Percentiles rank a stretch among this genome's conserved stretches.
These are phyloP conservation scores for Gavia stellata DNA, from an alignment of 2,113 vertebrate species.

Conservation along the genomic window DNA sequence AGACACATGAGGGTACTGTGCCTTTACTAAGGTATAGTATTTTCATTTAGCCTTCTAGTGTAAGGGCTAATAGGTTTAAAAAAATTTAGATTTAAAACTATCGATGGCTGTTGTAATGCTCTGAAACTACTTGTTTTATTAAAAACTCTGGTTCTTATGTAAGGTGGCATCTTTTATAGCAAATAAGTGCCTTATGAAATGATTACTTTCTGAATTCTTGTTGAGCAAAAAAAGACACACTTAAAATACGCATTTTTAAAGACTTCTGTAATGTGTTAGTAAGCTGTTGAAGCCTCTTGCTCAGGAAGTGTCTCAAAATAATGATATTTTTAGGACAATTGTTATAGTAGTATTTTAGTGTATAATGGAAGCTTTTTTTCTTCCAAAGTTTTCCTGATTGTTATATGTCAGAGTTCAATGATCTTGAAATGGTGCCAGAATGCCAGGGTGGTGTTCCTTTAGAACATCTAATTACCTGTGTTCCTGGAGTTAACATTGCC, in stretches of 20 bases:
- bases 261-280: background rate
- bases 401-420: slow-evolving; percentile 85
- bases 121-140: background rate
- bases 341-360: background rate
- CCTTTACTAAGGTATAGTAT: slow-evolving; percentile 87
- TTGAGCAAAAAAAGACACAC: background rate
- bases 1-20: slow-evolving; percentile 93
- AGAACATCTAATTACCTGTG: slow-evolving; percentile 93
- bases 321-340: background rate
- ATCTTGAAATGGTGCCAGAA: slow-evolving; percentile 80
- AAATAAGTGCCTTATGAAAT: background rate
- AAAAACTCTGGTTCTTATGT: background rate
- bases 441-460: slow-evolving; percentile 83
- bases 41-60: background rate
- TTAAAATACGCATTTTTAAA: background rate
- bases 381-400: slow-evolving; percentile 89
- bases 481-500: slow-evolving; percentile 91
- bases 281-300: background rate
- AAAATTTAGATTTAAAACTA: background rate
- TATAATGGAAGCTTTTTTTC: background rate
- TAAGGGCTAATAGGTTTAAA: background rate
- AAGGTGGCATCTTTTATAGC: background rate
- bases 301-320: background rate
- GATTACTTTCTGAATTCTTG: background rate
- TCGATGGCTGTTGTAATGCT: background rate